phyloP scores from a whole-genome alignment of 1,140 invertebrate genomes.

The Teleogryllus occipitalis region DNA sequence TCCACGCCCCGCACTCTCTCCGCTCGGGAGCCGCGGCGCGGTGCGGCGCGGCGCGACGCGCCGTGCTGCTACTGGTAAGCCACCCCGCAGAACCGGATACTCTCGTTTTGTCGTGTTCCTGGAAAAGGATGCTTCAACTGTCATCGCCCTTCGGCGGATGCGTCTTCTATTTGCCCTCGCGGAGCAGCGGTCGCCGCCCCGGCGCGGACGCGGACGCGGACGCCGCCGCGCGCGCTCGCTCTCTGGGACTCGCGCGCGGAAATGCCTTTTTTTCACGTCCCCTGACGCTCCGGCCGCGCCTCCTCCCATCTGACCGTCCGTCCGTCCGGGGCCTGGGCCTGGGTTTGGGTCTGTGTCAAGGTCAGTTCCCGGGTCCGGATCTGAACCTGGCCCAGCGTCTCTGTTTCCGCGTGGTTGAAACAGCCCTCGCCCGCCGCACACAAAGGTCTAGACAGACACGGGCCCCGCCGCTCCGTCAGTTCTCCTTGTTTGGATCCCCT shows the following conservation, averaged over 20 bases:
- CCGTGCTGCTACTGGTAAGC: neutral
- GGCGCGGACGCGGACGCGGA: too few species aligned
- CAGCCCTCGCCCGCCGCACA: too few species aligned
- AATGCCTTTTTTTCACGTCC: too few species aligned
- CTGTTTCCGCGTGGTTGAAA: neutral
- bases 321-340: neutral
- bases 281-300: too few species aligned
- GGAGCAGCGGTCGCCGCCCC: too few species aligned
- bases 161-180: neutral
- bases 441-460: too few species aligned
- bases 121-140: constrained; percentile 3
- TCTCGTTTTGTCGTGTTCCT: neutral
- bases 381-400: neutral
- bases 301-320: too few species aligned
- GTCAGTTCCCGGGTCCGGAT: neutral
- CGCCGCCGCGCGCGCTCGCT: too few species aligned
- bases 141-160: neutral
- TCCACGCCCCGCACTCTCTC: neutral
- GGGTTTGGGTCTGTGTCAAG: neutral
- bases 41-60: too few species aligned
- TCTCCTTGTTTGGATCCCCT: too few species aligned
- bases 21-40: neutral
- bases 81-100: neutral
- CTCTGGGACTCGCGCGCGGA: too few species aligned
- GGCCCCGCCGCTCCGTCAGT: too few species aligned